Base-by-base conservation (phyloP, 2,888 invertebrate species). In the Drosophila kuntzei region DNA sequence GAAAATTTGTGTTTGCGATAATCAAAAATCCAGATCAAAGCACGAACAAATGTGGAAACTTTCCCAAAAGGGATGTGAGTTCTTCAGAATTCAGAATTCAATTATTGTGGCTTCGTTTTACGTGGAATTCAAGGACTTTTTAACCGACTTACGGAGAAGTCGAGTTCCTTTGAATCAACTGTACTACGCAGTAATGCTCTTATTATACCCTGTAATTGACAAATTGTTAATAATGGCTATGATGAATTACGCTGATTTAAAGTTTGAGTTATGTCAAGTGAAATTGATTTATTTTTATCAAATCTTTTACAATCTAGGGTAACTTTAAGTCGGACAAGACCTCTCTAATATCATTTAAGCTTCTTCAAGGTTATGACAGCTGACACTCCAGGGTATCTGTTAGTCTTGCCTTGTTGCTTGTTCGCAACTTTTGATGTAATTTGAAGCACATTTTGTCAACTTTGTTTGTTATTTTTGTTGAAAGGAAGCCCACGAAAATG, bases 401-500 rank as follows among this genome's bases (percentile, higher is more conserved):
- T 7, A 9, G 37, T 18, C 37, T 6, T 12, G 16, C 9, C 1
- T 12, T 12, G n/a, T 2, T 3, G 36, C 41, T 20, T n/a, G 3
- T 12, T 18, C 16, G 18, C 2, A 20, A 44, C 65, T 43, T 59
- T 60, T 53, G 47, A 55, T 63, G 75, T 64, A 76, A 70, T 61
- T 73, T 70, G 49, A 73, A 64, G 59, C 61, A 53, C 25, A 62
- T 67, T 67, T 67, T 65, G 69, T 60, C 41, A 72, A 71, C 64
- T 61, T 76, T 76, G 14, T 36, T 55, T 66, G 51, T 64, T 41
- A 34, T 60, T 70, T 77, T 60, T 61, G 41, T 25, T 36, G 55
- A 29, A 41, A 16, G 29, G 32, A 58, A 54, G 47, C 46, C 44
- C 54, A 63, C 14, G 18, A 43, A 61, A 64, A 62, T 39, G 32